Percentiles rank a stretch among this genome's conserved stretches.
These are phyloP conservation scores for Lasioglossum oenotherae DNA, from an alignment of 2,888 invertebrate species.

Conservation along the genomic window DNA sequence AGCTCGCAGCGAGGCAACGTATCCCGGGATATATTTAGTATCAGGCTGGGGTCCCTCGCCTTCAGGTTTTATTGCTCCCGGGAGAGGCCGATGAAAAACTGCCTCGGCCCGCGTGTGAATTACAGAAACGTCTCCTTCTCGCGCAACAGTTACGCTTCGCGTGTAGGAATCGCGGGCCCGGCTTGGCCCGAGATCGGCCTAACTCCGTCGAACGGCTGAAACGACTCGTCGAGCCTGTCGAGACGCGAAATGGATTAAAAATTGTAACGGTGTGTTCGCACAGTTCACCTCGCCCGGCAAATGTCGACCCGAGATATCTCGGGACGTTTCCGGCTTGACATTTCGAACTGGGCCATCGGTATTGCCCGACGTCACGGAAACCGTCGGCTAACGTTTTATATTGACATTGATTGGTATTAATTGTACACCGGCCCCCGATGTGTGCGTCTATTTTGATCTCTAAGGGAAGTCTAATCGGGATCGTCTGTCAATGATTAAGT, in stretches of 20 bases:
- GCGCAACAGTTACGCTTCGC: slow-evolving; percentile 54
- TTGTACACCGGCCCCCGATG: background rate
- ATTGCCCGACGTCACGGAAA: background rate
- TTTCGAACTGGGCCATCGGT: slow-evolving; percentile 5
- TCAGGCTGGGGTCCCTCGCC: slow-evolving; percentile 44
- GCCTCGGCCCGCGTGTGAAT: slow-evolving; percentile 73
- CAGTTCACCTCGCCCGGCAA: background rate
- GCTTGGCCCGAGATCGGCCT: background rate
- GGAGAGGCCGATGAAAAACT: slow-evolving; percentile 74
- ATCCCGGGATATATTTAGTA: slow-evolving; percentile 59
- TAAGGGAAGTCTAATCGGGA: background rate
- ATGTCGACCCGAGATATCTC: background rate
- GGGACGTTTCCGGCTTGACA: background rate
- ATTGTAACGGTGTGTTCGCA: background rate
- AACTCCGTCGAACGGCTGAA: background rate
- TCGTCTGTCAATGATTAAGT: background rate
- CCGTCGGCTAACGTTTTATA: background rate
- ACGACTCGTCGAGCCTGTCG: background rate
- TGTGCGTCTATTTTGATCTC: background rate
- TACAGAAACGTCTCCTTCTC: slow-evolving; percentile 68
- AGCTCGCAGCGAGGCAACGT: background rate
- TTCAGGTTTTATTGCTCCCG: slow-evolving; percentile 72
- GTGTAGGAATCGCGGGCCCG: slow-evolving; percentile 12
- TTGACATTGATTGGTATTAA: slow-evolving; percentile 4
- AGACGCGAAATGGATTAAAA: background rate